These are phyloP conservation scores for Acropternis orthonyx DNA, from an alignment of 2,797 vertebrate genomes.

Conservation along the genomic window DNA sequence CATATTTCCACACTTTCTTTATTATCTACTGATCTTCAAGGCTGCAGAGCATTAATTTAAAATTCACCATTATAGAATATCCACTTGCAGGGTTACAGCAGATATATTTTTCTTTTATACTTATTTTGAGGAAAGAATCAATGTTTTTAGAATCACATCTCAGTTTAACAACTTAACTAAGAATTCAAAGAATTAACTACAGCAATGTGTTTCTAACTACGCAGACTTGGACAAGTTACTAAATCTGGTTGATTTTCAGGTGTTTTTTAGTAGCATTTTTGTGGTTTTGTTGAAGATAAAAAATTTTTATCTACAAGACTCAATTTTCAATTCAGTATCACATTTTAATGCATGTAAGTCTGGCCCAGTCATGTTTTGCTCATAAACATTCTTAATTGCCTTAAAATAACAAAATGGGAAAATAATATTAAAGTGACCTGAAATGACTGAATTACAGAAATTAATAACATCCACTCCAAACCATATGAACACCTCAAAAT, in stretches of 20 bases:
- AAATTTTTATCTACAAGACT: not conserved
- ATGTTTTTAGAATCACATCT: constrained; percentile 3
- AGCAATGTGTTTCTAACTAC: not conserved
- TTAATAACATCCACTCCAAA: not conserved
- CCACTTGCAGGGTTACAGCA: not conserved
- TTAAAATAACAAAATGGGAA: not conserved
- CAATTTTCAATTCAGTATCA: not conserved
- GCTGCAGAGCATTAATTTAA: not conserved
- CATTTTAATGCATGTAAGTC: not conserved
- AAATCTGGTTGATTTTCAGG: not conserved
- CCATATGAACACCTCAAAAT: not conserved
- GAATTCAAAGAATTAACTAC: not conserved
- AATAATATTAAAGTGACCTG: not conserved
- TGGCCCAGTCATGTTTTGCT: not conserved
- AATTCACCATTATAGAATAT: not conserved
- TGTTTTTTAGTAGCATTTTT: not conserved
- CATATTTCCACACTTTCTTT: not conserved
- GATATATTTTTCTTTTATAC: not conserved
- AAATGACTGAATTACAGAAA: not conserved
- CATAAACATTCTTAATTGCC: not conserved
- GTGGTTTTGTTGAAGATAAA: constrained; percentile 3
- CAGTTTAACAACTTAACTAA: not conserved
- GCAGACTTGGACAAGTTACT: not conserved
- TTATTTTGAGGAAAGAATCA: constrained; percentile 14
- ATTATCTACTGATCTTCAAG: not conserved